phyloP scores from a whole-genome alignment of 2,113 vertebrate genomes.

The Hyperopisus bebe region DNA sequence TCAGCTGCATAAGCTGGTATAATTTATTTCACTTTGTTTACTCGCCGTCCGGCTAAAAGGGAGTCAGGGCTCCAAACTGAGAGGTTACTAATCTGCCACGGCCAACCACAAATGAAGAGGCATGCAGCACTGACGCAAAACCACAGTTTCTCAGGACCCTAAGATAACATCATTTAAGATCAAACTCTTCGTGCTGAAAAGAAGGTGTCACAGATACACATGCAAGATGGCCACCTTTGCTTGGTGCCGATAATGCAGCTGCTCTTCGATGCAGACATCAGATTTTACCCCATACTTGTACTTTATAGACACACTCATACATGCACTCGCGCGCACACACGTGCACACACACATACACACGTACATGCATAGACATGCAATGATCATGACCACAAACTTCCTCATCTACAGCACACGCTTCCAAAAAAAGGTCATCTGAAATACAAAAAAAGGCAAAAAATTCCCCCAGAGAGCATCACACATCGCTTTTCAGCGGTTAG shows the following conservation, averaged over 20 bases:
- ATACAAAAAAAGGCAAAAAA: background rate
- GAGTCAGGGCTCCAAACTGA: conserved; percentile 43
- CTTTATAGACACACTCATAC: too few species aligned
- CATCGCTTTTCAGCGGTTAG: conserved; percentile 53
- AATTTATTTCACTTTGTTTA: conserved; percentile 72
- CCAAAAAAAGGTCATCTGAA: conserved; percentile 31
- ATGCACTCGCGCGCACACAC: background rate
- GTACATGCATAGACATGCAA: background rate
- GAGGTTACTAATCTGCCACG: conserved; percentile 61
- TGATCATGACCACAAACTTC: background rate
- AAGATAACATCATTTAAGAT: conserved; percentile 3
- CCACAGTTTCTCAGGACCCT: conserved; percentile 41
- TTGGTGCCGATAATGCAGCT: background rate
- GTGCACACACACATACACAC: background rate
- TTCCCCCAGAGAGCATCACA: conserved; percentile 36
- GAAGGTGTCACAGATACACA: background rate
- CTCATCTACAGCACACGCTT: conserved; percentile 25
- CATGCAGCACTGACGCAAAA: conserved; percentile 54
- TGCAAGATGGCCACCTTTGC: background rate
- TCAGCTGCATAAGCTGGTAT: conserved; percentile 62
- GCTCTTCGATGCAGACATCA: background rate
- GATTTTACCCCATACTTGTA: background rate
- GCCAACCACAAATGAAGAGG: conserved; percentile 62
- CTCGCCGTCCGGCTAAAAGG: conserved; percentile 60
- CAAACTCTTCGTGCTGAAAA: background rate